A percentile compares a stretch with the other conserved stretches of the same genome.
Evolutionary conservation across 2,888 invertebrate species (phyloP).

Genomic region (Drosophila barbarae): DNA sequence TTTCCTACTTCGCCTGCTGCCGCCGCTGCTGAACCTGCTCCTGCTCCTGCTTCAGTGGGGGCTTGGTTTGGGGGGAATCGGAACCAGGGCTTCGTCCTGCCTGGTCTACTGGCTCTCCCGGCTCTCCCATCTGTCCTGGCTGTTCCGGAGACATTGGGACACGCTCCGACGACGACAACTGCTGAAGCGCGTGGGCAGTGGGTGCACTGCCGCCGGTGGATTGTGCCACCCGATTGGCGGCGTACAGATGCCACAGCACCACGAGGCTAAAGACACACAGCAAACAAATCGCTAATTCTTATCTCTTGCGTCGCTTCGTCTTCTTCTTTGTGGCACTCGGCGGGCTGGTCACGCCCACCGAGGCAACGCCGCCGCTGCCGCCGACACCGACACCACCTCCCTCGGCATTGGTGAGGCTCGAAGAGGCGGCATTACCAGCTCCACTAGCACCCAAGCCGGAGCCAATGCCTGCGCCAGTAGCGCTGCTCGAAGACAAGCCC

Average conservation of each 20-base stretch:
- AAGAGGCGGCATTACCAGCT: neutral
- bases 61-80: neutral
- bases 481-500: neutral
- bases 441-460: neutral
- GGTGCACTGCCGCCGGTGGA: conserved; percentile 3
- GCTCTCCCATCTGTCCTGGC: neutral
- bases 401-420: neutral
- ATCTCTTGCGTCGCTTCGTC: conserved; percentile 80
- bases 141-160: neutral
- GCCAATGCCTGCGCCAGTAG: neutral
- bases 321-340: conserved; percentile 78
- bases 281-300: conserved; percentile 80
- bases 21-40: conserved; percentile 16
- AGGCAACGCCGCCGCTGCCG: conserved; percentile 1
- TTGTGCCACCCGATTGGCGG: conserved; percentile 56
- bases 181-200: conserved; percentile 26
- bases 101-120: conserved; percentile 4
- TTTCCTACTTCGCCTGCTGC: conserved; percentile 11
- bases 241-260: conserved; percentile 77
- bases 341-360: conserved; percentile 48
- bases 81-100: conserved; percentile 6
- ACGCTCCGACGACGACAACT: conserved; percentile 10
- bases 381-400: neutral
- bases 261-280: conserved; percentile 79
- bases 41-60: conserved; percentile 3